These are phyloP conservation scores for Macaca nemestrina DNA, from an alignment of 2,113 vertebrate genomes.

Conservation along the genomic window DNA sequence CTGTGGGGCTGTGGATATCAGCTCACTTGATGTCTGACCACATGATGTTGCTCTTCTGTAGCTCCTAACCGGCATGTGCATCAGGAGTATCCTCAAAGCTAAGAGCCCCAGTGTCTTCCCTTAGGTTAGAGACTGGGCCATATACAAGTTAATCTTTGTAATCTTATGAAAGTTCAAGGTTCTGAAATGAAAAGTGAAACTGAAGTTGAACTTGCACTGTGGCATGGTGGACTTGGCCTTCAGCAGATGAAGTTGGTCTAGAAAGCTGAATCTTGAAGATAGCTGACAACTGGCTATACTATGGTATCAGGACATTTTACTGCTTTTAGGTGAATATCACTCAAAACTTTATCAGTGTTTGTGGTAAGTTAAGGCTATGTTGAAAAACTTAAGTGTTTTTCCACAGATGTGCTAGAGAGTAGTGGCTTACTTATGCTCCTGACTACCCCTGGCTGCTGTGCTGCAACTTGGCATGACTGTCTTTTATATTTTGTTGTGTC, in stretches of 20 bases:
- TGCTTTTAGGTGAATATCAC: background rate
- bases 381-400: background rate
- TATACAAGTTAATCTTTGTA: background rate
- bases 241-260: background rate
- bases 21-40: background rate
- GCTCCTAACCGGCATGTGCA: background rate
- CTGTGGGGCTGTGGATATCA: background rate
- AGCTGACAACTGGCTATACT: background rate
- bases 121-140: no score
- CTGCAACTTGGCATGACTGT: background rate
- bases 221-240: background rate
- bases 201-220: background rate
- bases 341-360: background rate
- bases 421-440: background rate
- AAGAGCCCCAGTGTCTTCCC: accelerated
- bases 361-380: background rate
- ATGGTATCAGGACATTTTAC: background rate
- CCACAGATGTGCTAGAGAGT: accelerated
- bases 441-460: background rate
- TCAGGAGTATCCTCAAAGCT: background rate
- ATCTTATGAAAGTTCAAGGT: background rate
- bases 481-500: background rate
- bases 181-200: background rate
- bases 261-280: background rate
- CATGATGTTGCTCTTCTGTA: background rate